A percentile compares a stretch with the other conserved stretches of the same genome.
Evolutionary conservation across 2,888 invertebrate genomes (phyloP).

Genomic region (Gastracanthus pulcherrimus): DNA sequence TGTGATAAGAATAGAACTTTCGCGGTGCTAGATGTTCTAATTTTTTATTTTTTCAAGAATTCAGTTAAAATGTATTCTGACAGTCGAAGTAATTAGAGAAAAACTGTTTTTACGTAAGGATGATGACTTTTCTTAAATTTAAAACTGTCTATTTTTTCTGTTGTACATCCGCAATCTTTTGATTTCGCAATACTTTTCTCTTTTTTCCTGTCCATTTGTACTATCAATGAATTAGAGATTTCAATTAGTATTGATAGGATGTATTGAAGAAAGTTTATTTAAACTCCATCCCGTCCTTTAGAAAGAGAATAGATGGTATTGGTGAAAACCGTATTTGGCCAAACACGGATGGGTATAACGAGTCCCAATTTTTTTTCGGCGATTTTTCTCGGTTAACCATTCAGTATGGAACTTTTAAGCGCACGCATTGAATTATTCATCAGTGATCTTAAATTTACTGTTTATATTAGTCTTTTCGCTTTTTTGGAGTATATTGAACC

Average conservation of each 20-base stretch:
- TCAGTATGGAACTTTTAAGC: not conserved
- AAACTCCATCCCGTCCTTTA: not conserved
- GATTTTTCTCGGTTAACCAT: conserved; percentile 24
- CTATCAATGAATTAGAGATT: not conserved
- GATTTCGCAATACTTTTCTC: not conserved
- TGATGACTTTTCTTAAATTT: too few species aligned
- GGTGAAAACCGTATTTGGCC: not conserved
- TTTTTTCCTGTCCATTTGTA: not conserved
- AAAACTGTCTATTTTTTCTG: too few species aligned
- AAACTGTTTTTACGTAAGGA: too few species aligned
- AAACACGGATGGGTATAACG: not conserved
- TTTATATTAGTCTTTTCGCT: conserved; percentile 9
- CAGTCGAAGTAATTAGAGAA: too few species aligned
- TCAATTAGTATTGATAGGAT: conserved; percentile 1
- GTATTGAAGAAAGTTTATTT: not conserved
- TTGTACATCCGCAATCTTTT: too few species aligned
- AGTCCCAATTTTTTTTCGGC: not conserved
- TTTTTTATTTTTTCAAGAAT: too few species aligned
- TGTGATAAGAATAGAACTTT: not conserved
- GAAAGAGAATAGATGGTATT: not conserved
- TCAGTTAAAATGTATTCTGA: not conserved
- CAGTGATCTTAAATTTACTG: not conserved
- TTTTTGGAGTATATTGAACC: conserved; percentile 6
- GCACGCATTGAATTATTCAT: conserved; percentile 34
- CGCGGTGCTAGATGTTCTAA: too few species aligned